Evolutionary conservation across 1,140 invertebrate species (phyloP).

Genomic region (Eupristina koningsbergeri): DNA sequence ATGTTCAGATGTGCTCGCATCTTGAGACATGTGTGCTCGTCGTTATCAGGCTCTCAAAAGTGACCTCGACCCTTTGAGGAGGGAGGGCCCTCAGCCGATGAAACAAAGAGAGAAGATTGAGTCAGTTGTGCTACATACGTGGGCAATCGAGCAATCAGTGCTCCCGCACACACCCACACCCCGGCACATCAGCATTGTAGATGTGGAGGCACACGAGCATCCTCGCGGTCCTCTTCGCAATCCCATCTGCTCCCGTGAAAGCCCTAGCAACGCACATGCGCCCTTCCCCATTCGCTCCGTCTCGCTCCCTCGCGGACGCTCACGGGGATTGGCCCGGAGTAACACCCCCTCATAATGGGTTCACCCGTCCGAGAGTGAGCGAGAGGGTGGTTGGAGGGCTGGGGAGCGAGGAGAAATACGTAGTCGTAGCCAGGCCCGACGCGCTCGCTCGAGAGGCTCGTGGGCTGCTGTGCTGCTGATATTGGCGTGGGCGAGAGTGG

Average conservation of each 20-base stretch:
- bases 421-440: conserved; percentile 33
- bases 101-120: conserved; percentile 23
- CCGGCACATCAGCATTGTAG: too few species aligned
- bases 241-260: conserved; percentile 39
- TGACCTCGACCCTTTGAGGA: not conserved
- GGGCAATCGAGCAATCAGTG: too few species aligned
- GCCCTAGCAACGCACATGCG: conserved; percentile 74
- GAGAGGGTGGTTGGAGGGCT: conserved; percentile 54
- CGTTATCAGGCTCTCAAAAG: conserved; percentile 36
- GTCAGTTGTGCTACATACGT: not conserved
- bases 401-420: conserved; percentile 47
- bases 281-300: conserved; percentile 64
- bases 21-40: too few species aligned
- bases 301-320: conserved; percentile 62
- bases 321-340: conserved; percentile 73
- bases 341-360: conserved; percentile 74
- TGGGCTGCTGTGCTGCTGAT: conserved; percentile 32
- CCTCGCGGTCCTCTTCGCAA: not conserved
- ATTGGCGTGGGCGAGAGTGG: conserved; percentile 47
- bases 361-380: conserved; percentile 70
- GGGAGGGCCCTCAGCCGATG: not conserved
- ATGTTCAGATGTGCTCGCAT: too few species aligned
- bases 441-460: conserved; percentile 8
- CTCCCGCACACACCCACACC: too few species aligned
- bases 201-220: too few species aligned